Evolutionary conservation across 2,113 vertebrate genomes (phyloP).

Genomic region (Etheostoma cragini): DNA sequence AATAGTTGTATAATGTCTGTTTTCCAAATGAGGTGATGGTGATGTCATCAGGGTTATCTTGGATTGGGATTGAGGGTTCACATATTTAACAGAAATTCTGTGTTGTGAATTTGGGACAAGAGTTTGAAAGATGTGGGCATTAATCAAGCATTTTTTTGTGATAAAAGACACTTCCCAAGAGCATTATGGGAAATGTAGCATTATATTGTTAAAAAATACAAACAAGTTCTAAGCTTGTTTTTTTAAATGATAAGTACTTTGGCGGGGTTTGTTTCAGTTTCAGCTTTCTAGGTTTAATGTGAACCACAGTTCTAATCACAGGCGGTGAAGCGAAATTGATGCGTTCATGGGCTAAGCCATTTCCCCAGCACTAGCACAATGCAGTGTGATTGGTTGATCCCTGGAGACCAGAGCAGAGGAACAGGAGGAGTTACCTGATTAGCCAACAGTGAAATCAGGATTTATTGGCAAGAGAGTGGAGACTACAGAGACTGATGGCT

Average conservation of each 20-base stretch:
- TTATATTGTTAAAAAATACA: background rate
- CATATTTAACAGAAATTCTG: background rate
- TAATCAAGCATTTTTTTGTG: background rate
- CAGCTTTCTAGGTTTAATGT: background rate
- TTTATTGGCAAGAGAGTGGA: conserved; percentile 55
- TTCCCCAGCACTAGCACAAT: conserved; percentile 52
- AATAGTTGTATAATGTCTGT: too few relatives aligned
- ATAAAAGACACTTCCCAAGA: background rate
- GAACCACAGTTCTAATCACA: conserved; percentile 19
- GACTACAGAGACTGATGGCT: conserved; percentile 3
- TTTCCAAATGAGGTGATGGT: background rate
- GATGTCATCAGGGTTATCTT: background rate
- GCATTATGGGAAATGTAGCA: background rate
- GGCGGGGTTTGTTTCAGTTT: background rate
- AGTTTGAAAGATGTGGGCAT: background rate
- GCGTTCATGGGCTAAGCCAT: conserved; percentile 37
- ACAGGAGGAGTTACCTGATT: conserved; percentile 64
- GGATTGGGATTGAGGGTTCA: background rate
- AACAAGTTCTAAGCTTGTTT: background rate
- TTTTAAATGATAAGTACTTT: background rate
- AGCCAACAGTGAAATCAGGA: conserved; percentile 61
- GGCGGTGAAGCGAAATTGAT: conserved; percentile 39
- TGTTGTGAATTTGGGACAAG: too few relatives aligned
- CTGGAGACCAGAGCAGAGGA: conserved; percentile 54
- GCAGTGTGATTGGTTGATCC: conserved; percentile 54